Conservation (phyloP, 2,797 vertebrate genomes). For the Falco rusticolus region DNA sequence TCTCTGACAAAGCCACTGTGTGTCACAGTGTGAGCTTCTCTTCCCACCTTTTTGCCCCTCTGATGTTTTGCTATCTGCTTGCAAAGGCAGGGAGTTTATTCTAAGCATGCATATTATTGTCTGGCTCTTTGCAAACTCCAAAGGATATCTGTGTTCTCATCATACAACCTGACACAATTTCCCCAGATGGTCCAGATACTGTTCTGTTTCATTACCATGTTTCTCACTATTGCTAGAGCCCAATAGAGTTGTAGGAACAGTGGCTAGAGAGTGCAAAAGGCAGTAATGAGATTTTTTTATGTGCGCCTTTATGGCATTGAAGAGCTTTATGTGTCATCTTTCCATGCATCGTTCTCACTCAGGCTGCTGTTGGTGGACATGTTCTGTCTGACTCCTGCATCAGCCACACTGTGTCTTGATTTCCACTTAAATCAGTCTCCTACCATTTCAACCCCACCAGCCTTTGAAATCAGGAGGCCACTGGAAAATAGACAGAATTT, state of each 20-base stretch:
- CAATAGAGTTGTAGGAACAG: background rate
- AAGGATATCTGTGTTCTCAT: conserved; percentile 29
- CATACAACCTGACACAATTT: conserved; percentile 15
- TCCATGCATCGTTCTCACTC: background rate
- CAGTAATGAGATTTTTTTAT: conserved; percentile 1
- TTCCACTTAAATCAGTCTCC: conserved; percentile 46
- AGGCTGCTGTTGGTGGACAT: background rate
- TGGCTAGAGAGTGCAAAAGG: conserved; percentile 5
- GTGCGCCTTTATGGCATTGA: background rate
- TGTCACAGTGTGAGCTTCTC: conserved; percentile 6
- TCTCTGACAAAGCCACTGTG: background rate
- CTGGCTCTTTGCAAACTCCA: conserved; percentile 2
- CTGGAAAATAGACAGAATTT: conserved; percentile 54
- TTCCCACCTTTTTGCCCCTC: conserved; percentile 13
- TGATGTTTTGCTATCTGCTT: conserved; percentile 12
- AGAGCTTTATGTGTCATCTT: conserved; percentile 1
- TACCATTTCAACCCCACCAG: conserved; percentile 10
- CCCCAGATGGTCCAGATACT: conserved; percentile 10
- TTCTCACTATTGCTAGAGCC: conserved; percentile 19
- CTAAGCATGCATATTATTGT: background rate
- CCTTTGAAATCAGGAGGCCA: conserved; percentile 47
- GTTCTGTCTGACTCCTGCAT: conserved; percentile 6
- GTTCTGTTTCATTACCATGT: conserved; percentile 33
- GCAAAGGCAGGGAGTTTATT: conserved; percentile 14
- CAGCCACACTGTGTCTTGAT: conserved; percentile 13